These are phyloP conservation scores for Bilobella aurantiaca DNA, from an alignment of 1,140 invertebrate species.

Conservation along the genomic window DNA sequence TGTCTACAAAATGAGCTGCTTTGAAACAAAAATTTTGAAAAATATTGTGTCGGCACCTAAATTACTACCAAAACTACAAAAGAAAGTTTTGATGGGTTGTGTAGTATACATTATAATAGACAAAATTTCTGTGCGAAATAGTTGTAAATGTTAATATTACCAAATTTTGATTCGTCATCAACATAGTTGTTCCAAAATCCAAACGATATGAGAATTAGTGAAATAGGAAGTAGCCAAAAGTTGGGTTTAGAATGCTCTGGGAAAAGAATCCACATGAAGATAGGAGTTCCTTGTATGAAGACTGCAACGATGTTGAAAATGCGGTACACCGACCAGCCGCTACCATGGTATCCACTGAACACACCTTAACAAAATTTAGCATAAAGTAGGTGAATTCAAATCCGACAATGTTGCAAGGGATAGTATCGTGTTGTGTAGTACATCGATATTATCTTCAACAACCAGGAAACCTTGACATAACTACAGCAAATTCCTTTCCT, in stretches of 20 bases:
- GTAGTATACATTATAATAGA: no score
- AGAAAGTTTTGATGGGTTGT: no score
- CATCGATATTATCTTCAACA: no score
- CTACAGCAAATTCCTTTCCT: no score
- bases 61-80: no score
- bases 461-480: no score
- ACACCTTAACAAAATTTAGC: conserved; percentile 7
- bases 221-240: conserved; percentile 42
- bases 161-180: background rate
- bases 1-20: no score
- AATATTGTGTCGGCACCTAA: no score
- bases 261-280: conserved; percentile 27
- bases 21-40: no score
- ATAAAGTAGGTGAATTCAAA: background rate
- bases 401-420: no score
- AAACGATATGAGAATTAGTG: conserved; percentile 44
- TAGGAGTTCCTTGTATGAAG: conserved; percentile 32
- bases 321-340: conserved; percentile 5
- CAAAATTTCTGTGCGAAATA: background rate
- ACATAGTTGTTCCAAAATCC: conserved; percentile 48
- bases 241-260: conserved; percentile 6
- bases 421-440: no score
- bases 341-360: conserved; percentile 23
- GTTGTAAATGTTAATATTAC: background rate
- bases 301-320: conserved; percentile 38